Evolutionary conservation across 2,888 invertebrate species (phyloP).

Genomic region (Pseudanteris insignis): DNA sequence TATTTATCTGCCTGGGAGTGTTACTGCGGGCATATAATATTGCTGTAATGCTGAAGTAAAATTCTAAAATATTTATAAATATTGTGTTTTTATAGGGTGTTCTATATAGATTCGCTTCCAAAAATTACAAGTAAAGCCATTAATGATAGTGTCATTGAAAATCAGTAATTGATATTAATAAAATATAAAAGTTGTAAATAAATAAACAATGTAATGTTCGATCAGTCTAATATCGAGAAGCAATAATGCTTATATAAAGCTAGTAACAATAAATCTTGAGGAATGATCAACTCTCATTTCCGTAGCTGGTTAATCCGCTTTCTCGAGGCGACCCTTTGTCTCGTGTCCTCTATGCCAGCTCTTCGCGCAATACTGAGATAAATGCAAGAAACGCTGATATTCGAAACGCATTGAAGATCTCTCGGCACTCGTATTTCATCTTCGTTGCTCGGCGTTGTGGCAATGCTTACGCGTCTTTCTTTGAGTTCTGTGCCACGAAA

Average conservation of each 20-base stretch:
- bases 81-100: not conserved
- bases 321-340: slow-evolving; percentile 22
- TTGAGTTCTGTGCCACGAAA: slow-evolving; percentile 43
- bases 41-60: too few relatives aligned
- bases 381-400: slow-evolving; percentile 38
- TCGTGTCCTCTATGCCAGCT: slow-evolving; percentile 34
- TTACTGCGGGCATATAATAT: too few relatives aligned
- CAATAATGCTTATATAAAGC: slow-evolving; percentile 17
- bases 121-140: too few relatives aligned
- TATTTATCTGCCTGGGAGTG: too few relatives aligned
- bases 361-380: slow-evolving; percentile 35
- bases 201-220: slow-evolving; percentile 38
- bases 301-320: slow-evolving; percentile 30
- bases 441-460: slow-evolving; percentile 3
- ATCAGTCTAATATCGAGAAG: slow-evolving; percentile 24
- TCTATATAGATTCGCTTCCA: too few relatives aligned
- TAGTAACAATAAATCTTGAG: slow-evolving; percentile 33
- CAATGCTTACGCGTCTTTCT: slow-evolving; percentile 6
- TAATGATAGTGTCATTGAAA: slow-evolving; percentile 1
- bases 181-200: slow-evolving; percentile 11
- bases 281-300: slow-evolving; percentile 29
- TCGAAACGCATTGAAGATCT: slow-evolving; percentile 34
- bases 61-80: not conserved
- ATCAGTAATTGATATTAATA: slow-evolving; percentile 28
- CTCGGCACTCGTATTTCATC: slow-evolving; percentile 15